Base-by-base conservation (phyloP, 2,888 invertebrate species). In the Meiosimyza platycephala region DNA sequence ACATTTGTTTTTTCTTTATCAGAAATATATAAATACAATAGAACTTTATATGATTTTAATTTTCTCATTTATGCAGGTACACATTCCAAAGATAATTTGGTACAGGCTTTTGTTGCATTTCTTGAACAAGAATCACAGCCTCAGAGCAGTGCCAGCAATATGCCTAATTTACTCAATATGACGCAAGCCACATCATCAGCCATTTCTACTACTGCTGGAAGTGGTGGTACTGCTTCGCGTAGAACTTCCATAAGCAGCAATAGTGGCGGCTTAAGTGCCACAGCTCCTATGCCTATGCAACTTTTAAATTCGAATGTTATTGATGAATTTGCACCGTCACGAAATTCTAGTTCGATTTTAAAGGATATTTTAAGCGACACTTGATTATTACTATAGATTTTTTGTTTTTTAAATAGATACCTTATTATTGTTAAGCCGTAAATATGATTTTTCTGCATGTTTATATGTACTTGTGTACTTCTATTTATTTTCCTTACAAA, bases 281-380 rank as follows among this genome's bases (percentile, higher is more conserved):
- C 48, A 60, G 57, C 16, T 51, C n/a, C 7, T 47, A 9, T 74
- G 28, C 75, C 79, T 33, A 64, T 78, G 15, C 79, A 85, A 60
- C 74, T 84, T 22, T 74, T 86, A 18, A 83, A 81, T 76, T 85
- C 84, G 72, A 85, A 78, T 71, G 78, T 82, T 52, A 70, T 84
- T 40, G 80, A 81, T 69, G 85, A 86, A 72, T 87, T 87, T 76
- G 80, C 81, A 9, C 85, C 87, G 9, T 78, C 85, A 6, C 82
- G 88, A 74, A 88, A 87, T 82, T 87, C 88, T 73, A 87, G 87
- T 79, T 86, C 88, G 48, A 88, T 88, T 79, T 78, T 88, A 52
- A 88, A 88, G 80, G 87, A 88, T 75, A 87, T 88, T 71, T 80
- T 88, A n/a, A 87, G 79, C 77, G 87, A 87, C 75, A 83, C 87